These are phyloP conservation scores for Fistularia commersonii DNA, from an alignment of 2,797 vertebrate genomes.

Conservation along the genomic window DNA sequence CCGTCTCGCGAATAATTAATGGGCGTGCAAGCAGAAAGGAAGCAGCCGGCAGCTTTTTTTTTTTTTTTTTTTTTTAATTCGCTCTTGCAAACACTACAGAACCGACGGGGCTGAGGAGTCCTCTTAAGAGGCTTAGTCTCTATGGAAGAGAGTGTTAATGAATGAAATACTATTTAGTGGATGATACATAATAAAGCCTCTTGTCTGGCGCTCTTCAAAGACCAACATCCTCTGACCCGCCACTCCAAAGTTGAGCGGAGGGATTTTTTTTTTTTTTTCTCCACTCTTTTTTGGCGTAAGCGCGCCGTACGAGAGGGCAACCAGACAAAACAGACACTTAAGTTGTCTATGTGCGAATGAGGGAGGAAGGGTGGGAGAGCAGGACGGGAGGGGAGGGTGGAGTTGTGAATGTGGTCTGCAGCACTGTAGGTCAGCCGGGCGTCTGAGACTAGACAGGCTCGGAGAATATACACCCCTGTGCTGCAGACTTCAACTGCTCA, in stretches of 20 bases:
- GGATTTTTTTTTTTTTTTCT: constrained; percentile 66
- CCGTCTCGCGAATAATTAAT: background rate
- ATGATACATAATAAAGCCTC: constrained; percentile 80
- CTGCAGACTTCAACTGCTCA: constrained; percentile 47
- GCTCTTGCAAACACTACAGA: constrained; percentile 46
- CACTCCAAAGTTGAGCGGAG: constrained; percentile 79
- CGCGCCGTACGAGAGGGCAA: constrained; percentile 73
- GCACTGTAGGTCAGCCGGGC: constrained; percentile 66
- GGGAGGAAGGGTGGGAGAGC: constrained; percentile 68
- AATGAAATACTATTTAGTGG: constrained; percentile 82
- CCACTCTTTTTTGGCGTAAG: too few species aligned
- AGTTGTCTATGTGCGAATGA: constrained; percentile 62
- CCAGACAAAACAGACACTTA: constrained; percentile 94
- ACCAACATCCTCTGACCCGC: constrained; percentile 85
- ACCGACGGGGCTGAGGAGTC: constrained; percentile 55
- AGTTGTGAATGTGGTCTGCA: constrained; percentile 64
- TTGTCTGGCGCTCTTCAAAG: constrained; percentile 81
- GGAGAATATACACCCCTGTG: constrained; percentile 55
- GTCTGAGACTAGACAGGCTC: constrained; percentile 56
- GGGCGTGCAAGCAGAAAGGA: constrained; percentile 19
- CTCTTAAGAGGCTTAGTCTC: constrained; percentile 74
- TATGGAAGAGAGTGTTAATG: constrained; percentile 76
- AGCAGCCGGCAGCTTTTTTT: constrained; percentile 15
- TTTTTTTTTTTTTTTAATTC: constrained; percentile 25
- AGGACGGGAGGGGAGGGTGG: constrained; percentile 62